Evolutionary conservation across 2,888 invertebrate species (phyloP), one percentile per base, ranked within the genome.

Genomic region (Rhagophthalmus giganteus): DNA sequence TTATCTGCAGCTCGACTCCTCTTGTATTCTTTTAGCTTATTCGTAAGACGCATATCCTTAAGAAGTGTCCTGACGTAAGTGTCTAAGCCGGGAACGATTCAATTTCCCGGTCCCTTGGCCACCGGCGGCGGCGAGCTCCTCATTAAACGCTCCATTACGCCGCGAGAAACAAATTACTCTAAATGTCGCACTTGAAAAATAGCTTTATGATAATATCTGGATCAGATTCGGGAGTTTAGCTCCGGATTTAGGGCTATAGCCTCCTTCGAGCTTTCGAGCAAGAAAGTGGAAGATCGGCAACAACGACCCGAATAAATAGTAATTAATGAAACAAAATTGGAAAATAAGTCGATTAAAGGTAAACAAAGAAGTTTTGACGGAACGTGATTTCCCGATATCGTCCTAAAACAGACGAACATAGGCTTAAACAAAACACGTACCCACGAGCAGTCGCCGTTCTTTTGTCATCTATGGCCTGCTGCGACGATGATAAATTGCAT

Each of bases 141-240:
- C 74, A 74, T 76, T 76, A 75, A 72, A 74, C 72, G 76, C 68
- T 72, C 75, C 75, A 76, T 76, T 76, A 74, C 74, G 69, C 69
- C 68, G 66, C 70, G 70, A 71, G 74, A 73, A 73, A 74, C 74
- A 74, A 75, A 74, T 74, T 73, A 70, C 74, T 70, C 67, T 70
- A 70, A 72, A 73, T 69, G 70, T 63, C 64, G 62, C 58, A 61
- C 64, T 64, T 68, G 68, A 70, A 68, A 69, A 69, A 71, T 71
- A 62, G 66, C 67, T 63, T 68, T 68, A 70, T 69, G 69, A 68
- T 69, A 68, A 70, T 69, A 68, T 66, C 59, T 50, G 51, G 54
- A 55, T 54, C 58, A 55, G 57, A 54, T 44, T 46, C 41, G 51
- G 54, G 54, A 55, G 54, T 56, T 57, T 55, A 58, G 58, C 55